Evolutionary conservation across 2,797 vertebrate genomes (phyloP), one percentile per base, ranked within the genome.

Genomic region (Mionectes olivaceus): DNA sequence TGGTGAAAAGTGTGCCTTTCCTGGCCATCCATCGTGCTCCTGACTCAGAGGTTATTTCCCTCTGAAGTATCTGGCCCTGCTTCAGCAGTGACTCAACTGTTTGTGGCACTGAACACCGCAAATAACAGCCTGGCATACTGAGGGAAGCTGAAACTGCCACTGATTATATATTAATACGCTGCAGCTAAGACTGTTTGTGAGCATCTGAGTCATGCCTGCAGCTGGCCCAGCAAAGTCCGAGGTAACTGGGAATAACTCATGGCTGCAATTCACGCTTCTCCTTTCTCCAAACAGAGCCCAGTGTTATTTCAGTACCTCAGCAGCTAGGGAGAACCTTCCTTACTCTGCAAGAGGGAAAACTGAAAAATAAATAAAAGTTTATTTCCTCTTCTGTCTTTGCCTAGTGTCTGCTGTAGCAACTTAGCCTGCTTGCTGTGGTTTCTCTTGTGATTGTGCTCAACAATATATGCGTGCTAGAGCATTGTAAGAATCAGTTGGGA

Each of bases 11-110:
- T 0, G 4, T 49, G 27, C n/a, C 43, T 87, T 91, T 32, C n/a
- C 3, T 19, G 55, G 50, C 43, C 46, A 50, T 47, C 84, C 68
- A 35, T 63, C 0, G 3, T 27, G 32, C 9, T n/a, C 44, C 69
- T 94, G 93, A 86, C 82, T 88, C 47, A 46, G 75, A 89, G 41
- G 75, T 92, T 93, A 39, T 86, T 94, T 85, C 24, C 46, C 46
- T 57, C 53, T 1, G 28, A 83, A 85, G 60, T 21, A 30, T 50
- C 93, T 88, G 73, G 37, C 65, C 30, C 24, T 61, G 37, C 65
- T 91, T 91, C 46, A 83, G 82, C 87, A 65, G 43, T 94, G 79
- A 94, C 76, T 96, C 82, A 91, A 50, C 64, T 77, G 33, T 71
- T 91, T 77, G 43, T 94, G 76, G 33, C 2, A 0, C 59, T 86